Percentiles rank a stretch among this genome's conserved stretches.
Evolutionary conservation across 2,888 invertebrate species (phyloP).

Genomic region (Dromius quadrimaculatus): DNA sequence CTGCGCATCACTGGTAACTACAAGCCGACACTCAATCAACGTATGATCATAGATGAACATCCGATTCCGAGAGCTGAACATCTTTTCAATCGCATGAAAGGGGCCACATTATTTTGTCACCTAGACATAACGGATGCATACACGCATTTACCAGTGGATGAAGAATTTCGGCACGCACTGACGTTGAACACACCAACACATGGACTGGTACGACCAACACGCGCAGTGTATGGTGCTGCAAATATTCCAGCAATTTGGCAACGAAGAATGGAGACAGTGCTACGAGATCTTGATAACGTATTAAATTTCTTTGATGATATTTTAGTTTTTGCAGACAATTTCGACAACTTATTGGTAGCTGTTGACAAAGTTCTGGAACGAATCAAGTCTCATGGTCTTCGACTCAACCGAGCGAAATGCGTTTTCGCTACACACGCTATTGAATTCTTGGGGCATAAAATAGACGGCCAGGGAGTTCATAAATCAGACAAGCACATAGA

Average conservation of each 20-base stretch:
- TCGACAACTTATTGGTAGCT: conserved; percentile 10
- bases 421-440: conserved; percentile 27
- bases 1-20: too few species aligned
- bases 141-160: too few species aligned
- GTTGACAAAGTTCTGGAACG: conserved; percentile 27
- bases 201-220: conserved; percentile 41
- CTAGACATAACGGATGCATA: too few species aligned
- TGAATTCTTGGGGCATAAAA: conserved; percentile 52
- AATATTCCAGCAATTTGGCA: conserved; percentile 56
- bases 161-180: conserved; percentile 9
- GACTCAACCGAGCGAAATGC: conserved; percentile 48
- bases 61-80: too few species aligned
- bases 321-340: conserved; percentile 24
- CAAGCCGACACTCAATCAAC: too few species aligned
- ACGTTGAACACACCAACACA: conserved; percentile 52
- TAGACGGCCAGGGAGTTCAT: conserved; percentile 40
- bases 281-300: conserved; percentile 36
- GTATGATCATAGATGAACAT: too few species aligned
- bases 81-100: too few species aligned
- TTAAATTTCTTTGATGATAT: conserved; percentile 35
- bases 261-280: conserved; percentile 46
- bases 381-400: conserved; percentile 37
- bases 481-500: conserved; percentile 46
- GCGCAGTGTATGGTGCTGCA: conserved; percentile 47
- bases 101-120: too few species aligned